Percentiles rank a stretch among this genome's conserved stretches.
Evolutionary conservation across 1,140 invertebrate genomes (phyloP).

Genomic region (Lasaia peninsularis): DNA sequence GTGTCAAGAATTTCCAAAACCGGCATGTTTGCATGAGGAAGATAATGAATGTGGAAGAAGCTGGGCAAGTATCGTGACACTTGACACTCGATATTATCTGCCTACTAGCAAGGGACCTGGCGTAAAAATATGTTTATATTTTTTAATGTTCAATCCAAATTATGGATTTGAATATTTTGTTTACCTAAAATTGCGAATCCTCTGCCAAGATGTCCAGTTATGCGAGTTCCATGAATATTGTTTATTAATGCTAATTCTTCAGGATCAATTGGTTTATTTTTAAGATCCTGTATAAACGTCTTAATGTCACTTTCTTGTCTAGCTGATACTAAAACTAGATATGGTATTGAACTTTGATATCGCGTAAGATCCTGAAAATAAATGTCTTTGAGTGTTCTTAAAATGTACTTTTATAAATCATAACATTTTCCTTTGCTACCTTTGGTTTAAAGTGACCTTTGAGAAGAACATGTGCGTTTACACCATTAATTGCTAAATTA

Average conservation of each 20-base stretch:
- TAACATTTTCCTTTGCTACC: slow-evolving; percentile 24
- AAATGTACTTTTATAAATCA: no score
- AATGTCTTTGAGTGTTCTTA: no score
- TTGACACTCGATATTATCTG: no score
- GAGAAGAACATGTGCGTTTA: slow-evolving; percentile 38
- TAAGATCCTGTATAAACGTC: slow-evolving; percentile 31
- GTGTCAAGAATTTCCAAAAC: no score
- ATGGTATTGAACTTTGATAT: slow-evolving; percentile 34
- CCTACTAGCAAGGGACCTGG: no score
- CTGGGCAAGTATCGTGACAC: no score
- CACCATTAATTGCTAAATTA: slow-evolving; percentile 33
- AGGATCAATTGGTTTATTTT: slow-evolving; percentile 28
- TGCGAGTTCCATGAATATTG: neutral
- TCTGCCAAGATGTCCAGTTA: neutral
- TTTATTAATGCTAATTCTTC: slow-evolving; percentile 33
- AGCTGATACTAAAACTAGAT: slow-evolving; percentile 33
- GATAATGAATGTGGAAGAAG: no score
- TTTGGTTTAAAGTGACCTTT: slow-evolving; percentile 36
- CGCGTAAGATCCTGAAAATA: slow-evolving; percentile 31
- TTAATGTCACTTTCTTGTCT: slow-evolving; percentile 31
- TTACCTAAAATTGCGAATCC: neutral
- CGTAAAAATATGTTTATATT: no score
- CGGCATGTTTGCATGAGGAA: no score
- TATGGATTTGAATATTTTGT: slow-evolving; percentile 19
- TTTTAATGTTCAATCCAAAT: no score